These are phyloP conservation scores for Tokudaia tokunoshimensis DNA, from an alignment of 2,797 vertebrate genomes.

Conservation along the genomic window DNA sequence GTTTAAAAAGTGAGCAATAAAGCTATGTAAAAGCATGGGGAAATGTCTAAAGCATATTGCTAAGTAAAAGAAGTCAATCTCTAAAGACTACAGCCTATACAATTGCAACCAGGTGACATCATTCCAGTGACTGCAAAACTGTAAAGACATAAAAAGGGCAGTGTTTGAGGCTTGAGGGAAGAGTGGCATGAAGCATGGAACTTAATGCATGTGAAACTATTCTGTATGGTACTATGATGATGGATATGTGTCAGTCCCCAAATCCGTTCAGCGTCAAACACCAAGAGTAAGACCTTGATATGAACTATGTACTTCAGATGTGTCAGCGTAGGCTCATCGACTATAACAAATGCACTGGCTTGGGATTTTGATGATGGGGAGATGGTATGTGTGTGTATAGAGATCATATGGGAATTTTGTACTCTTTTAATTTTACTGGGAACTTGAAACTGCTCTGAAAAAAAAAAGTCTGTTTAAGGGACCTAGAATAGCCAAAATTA, in stretches of 20 bases:
- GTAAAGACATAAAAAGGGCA: background rate
- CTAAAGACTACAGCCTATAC: background rate
- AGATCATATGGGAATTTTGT: background rate
- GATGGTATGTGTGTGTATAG: background rate
- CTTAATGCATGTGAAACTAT: background rate
- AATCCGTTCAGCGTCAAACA: background rate
- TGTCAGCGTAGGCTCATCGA: background rate
- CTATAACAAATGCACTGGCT: background rate
- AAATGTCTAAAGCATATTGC: background rate
- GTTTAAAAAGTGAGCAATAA: background rate
- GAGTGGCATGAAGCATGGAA: background rate
- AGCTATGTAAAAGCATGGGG: background rate
- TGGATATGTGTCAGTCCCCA: background rate
- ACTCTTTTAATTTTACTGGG: slow-evolving; percentile 19
- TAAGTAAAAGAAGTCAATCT: background rate
- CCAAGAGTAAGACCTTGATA: background rate
- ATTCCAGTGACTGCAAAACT: background rate
- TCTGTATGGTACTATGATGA: background rate
- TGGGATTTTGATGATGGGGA: background rate
- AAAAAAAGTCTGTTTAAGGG: slow-evolving; percentile 18
- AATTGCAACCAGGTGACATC: background rate
- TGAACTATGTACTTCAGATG: background rate
- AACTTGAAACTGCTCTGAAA: slow-evolving; percentile 12
- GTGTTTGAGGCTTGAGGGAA: background rate
- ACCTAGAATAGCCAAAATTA: slow-evolving; percentile 32